Base-by-base conservation (phyloP, 1,140 invertebrate species). In the Sinella curviseta region DNA sequence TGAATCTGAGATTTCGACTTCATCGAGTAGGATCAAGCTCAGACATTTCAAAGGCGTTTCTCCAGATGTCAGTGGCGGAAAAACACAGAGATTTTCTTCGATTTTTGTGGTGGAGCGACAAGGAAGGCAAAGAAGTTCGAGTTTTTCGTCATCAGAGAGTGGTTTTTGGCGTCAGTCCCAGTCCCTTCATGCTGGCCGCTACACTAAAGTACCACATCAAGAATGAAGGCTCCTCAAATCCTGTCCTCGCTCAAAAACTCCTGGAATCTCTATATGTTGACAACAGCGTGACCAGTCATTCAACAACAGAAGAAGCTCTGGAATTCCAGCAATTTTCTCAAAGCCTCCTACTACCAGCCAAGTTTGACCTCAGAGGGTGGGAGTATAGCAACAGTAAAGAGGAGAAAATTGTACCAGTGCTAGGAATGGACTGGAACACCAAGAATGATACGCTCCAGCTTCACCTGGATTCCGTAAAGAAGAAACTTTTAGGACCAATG, bases 11-110 rank as follows among this genome's bases (percentile, higher is more conserved):
- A 24, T 81, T 81, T 60, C 65, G 79, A 20, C 12, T 74, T 1
- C 14, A 57, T 4, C 1, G 20, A 16, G 17, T 81, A 36, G 79
- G 76, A 31, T 54, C 48, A 0, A 30, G 28, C 14, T 35, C 79
- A 1, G 79, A 81, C 33, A 78, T 81, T 0, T 34, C 24, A n/a
- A 81, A 78, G 54, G 79, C 79, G 0, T 81, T 81, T 28, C 48
- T 39, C 0, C 57, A 73, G 54, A 78, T 81, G 2, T 57, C 20
- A 3, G 33, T 81, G 0, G 12, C 4, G 4, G 1, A 26, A 1
- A 28, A 75, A n/a, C 65, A 81, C 17, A 26, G 79, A 0, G 35
- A 48, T 24, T 75, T 24, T 54, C 36, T 75, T 2, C 34, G 35
- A 3, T 81, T 81, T 26, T 8, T 81, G 0, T 81, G 79, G 79